Evolutionary conservation across 2,797 vertebrate species (phyloP), one percentile per base, ranked within the genome.

Genomic region (Oreochromis mossambicus): DNA sequence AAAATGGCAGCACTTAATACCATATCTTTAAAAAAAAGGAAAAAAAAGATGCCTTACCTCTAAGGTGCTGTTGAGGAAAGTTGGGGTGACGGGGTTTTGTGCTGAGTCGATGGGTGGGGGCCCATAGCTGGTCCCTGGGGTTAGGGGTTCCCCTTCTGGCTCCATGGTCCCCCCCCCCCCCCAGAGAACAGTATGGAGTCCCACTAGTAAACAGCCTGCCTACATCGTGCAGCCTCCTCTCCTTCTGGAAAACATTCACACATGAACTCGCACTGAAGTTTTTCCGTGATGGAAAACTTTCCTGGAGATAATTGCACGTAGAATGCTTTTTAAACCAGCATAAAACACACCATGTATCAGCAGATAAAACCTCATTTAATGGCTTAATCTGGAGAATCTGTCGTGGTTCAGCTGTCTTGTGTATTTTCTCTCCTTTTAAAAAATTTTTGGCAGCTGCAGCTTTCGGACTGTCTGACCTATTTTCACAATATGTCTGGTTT

Each of bases 81-180:
- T 68, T 43, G 89, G 38, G 58, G 82, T 43, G 79, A 41, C 26
- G 1, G 88, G 80, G 81, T 84, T 88, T 89, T 94, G 92, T 90
- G 93, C 90, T 75, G 92, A 79, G 81, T 83, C 73, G 19, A 83
- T 86, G 83, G 93, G 24, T 81, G 87, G 91, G 92, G 91, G 87
- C 84, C 88, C 93, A 91, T 94, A 91, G 84, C 90, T 94, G 94
- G 88, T 93, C 94, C 94, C 95, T 91, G 94, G 94, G 93, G 93
- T 93, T 15, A 90, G 84, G 50, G 92, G 88, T 81, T 50, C 89
- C 87, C 86, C 91, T 83, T 92, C 95, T 70, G 93, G 90, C 90
- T 97, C 96, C 95, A 96, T 97, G 91, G 83, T 93, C 88, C 92
- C 88, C 91, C 93, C 94, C 94, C 85, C 92, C 87, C 91, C 93